phyloP scores from a whole-genome alignment of 2,797 vertebrate genomes.

The Sparus aurata region DNA sequence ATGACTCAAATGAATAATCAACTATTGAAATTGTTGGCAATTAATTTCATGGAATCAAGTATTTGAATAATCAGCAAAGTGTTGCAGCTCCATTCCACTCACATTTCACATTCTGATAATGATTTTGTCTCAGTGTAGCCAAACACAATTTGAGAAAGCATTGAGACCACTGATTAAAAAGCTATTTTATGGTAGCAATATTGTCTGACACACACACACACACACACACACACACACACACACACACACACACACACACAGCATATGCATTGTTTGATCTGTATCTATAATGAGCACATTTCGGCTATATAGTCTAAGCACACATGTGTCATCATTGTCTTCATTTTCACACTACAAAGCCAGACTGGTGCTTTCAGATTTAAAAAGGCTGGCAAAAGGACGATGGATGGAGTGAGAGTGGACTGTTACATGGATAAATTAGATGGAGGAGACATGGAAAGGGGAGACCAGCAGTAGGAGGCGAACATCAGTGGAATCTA shows the following conservation, averaged over 20 bases:
- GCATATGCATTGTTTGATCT: neutral
- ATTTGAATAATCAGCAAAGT: too few relatives aligned
- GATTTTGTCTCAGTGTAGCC: neutral
- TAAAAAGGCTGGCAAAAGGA: conserved; percentile 10
- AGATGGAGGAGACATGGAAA: conserved; percentile 30
- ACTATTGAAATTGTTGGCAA: too few relatives aligned
- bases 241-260: conserved; percentile 1
- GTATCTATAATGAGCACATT: neutral
- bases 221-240: neutral
- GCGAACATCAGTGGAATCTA: conserved; percentile 65
- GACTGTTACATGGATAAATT: conserved; percentile 14
- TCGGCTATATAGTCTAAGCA: neutral
- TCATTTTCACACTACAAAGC: neutral
- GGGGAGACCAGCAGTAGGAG: conserved; percentile 20
- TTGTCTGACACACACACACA: conserved; percentile 6
- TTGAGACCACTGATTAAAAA: neutral
- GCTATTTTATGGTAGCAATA: neutral
- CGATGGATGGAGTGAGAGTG: conserved; percentile 3
- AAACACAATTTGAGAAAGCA: conserved; percentile 1
- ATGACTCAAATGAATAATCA: too few relatives aligned
- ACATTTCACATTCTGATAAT: neutral
- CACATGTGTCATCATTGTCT: neutral
- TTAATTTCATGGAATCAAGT: too few relatives aligned
- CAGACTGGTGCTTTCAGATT: conserved; percentile 25
- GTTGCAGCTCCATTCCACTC: too few relatives aligned